Percentiles rank a stretch among this genome's conserved stretches.
These are phyloP conservation scores for Poecile montanus DNA, from an alignment of 2,797 vertebrate species.

Conservation along the genomic window DNA sequence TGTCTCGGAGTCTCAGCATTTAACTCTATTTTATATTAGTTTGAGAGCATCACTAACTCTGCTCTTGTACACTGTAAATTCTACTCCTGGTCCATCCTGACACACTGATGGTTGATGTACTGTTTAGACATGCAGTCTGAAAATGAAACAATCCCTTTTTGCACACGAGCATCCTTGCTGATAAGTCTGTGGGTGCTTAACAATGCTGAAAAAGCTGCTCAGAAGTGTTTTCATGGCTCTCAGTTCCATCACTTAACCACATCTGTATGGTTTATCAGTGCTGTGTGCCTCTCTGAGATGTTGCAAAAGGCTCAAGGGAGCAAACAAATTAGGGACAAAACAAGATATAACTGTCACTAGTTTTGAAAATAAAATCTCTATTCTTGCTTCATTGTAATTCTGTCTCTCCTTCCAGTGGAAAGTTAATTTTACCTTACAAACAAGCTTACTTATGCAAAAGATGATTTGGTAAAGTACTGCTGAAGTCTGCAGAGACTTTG, in stretches of 20 bases:
- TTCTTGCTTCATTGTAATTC: background rate
- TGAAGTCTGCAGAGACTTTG: background rate
- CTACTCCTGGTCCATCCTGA: background rate
- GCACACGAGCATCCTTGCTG: background rate
- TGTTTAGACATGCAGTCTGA: background rate
- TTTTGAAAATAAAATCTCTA: background rate
- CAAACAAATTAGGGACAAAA: background rate
- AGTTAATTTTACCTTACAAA: constrained; percentile 5
- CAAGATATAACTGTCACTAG: background rate
- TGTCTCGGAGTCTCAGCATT: background rate
- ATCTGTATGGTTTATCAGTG: background rate
- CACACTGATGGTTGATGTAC: background rate
- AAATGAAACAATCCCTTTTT: background rate
- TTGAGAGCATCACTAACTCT: background rate
- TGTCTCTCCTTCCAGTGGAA: background rate
- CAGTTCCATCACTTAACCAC: background rate
- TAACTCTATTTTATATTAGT: background rate
- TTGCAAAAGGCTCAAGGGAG: background rate
- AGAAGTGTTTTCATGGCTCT: background rate
- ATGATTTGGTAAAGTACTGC: background rate
- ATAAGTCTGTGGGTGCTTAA: background rate
- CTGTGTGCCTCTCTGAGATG: background rate
- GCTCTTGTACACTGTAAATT: background rate
- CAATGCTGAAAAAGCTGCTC: background rate
- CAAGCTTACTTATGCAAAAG: background rate